Base-by-base conservation (phyloP, 2,113 vertebrate genomes). In the Porphyrio hochstetteri region DNA sequence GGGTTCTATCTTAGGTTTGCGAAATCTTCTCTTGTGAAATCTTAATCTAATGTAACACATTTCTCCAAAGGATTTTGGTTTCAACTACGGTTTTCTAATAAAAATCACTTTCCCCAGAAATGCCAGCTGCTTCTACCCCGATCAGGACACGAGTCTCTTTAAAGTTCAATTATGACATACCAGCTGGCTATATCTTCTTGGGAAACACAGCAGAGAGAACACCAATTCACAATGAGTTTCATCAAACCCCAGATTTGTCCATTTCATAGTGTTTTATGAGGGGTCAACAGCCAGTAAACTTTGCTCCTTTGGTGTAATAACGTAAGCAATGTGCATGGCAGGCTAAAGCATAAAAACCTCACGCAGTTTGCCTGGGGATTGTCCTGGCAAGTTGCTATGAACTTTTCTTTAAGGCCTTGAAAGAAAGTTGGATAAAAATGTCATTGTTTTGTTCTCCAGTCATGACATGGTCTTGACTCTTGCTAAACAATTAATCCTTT, bases 371-470 rank as follows among this genome's bases (percentile, higher is more conserved):
- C 38, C 77, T 89, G 57, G 42, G 67, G 57, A 82, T 33, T 65
- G 23, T 55, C 61, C 78, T 61, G 42, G 59, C 21, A 87, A 88
- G 78, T 87, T 85, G 31, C 50, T 67, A 77, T 40, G n/a, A 85
- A 53, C 57, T 88, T 8, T 89, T 87, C 74, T 90, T 96, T 42
- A 75, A 87, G 87, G 33, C 21, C 75, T 85, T 79, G 74, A 79
- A 87, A 61, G 63, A 84, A 86, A 79, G 35, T 25, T 82, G 44
- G 36, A 79, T 61, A 91, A 91, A 93, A 90, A 64, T 2, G 0
- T 59, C 56, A 55, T 89, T 94, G 81, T 82, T 95, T 95, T 88
- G 23, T 74, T 90, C 57, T 84, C 9, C 61, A 82, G 48, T 44
- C 48, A n/a, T 64, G 48, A 67, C 65, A 68, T 31, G 24, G 29